Base-by-base conservation (phyloP, 2,888 invertebrate species). In the Arge pagana region DNA sequence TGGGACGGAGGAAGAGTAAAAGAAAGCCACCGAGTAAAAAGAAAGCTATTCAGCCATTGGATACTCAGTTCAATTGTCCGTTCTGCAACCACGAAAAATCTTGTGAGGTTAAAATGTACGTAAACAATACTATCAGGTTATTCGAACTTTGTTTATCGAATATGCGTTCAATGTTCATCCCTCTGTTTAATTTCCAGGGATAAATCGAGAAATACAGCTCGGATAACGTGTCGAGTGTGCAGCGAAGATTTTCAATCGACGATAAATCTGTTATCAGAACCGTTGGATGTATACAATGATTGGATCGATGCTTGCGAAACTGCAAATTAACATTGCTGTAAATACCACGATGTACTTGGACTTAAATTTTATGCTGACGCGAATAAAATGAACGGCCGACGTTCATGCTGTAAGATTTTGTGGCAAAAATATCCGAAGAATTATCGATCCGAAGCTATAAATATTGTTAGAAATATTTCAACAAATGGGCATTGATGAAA, bases 1-100 rank as follows among this genome's bases (percentile, higher is more conserved):
- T 99, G 98, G 98, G 96, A 65, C 87, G 97, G 66, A 85, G 96
- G 57, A 97, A 97, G 82, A 96, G 96, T 57, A 96, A 96, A 80
- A 85, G 95, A 71, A 97, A 98, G 82, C 96, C 97, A n/a, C 94
- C 97, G 42, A 86, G 93, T 48, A 97, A 95, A 74, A 82, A 90
- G 59, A 97, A 96, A 79, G 88, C 90, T 1, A 94, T 97, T 63
- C 88, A 91, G 71, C 94, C 97, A 0, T 80, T 99, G 49, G 97
- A 98, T 74, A 89, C 90, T 52, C 93, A 95, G 74, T 99, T 99
- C 76, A 97, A 97, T 74, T 99, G 99, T 71, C 98, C 98, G 8
- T 99, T 99, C 80, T 99, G 99, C 77, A 99, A 99, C 78, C 98
- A 99, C 75, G 98, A 99, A 78, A 95, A 94, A 70, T 96, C 96